Evolutionary conservation across 2,113 vertebrate genomes (phyloP), one percentile per base, ranked within the genome.

Genomic region (Solenodon paradoxus): DNA sequence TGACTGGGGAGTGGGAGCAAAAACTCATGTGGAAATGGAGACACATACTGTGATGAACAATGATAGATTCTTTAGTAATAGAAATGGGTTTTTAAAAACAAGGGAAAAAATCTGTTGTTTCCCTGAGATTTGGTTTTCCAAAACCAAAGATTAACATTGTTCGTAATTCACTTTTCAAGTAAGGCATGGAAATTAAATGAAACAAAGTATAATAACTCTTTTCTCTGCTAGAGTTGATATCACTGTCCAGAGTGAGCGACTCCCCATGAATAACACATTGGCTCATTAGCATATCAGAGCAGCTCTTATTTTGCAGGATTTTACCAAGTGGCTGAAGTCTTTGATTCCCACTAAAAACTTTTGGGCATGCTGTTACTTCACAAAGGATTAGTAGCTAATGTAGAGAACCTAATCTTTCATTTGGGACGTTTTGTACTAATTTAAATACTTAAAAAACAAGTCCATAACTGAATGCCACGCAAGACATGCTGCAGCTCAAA

Each of bases 201-300:
- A 96, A 96, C n/a, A 83, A 96, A 94, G 69, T 82, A 22, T 24
- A 93, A 92, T 55, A 94, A 96, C 42, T 3, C 49, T 96, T 97
- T 97, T 91, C 66, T 97, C 78, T 95, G 68, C 74, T 95, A 92
- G 26, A 92, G 57, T 82, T 95, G 95, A 74, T 95, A 55, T 84
- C 96, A 93, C 11, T 86, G 59, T 94, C 92, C 90, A 97, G 75
- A 72, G 55, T 96, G 88, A 97, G 78, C 61, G 30, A 90, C n/a
- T 49, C 71, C 22, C 84, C 86, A 42, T 97, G 79, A 97, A 97
- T 96, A 97, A 96, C 84, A 94, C 51, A 95, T 95, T 40, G 9
- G 0, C 2, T 72, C 20, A 97, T 98, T 98, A 97, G 32, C 94
- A 97, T 95, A 96, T 94, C 92, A 97, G 95, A 98, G 81, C 35